A percentile compares a stretch with the other conserved stretches of the same genome.
phyloP scores from a whole-genome alignment of 1,140 invertebrate species.

The Acromyrmex echinatior region DNA sequence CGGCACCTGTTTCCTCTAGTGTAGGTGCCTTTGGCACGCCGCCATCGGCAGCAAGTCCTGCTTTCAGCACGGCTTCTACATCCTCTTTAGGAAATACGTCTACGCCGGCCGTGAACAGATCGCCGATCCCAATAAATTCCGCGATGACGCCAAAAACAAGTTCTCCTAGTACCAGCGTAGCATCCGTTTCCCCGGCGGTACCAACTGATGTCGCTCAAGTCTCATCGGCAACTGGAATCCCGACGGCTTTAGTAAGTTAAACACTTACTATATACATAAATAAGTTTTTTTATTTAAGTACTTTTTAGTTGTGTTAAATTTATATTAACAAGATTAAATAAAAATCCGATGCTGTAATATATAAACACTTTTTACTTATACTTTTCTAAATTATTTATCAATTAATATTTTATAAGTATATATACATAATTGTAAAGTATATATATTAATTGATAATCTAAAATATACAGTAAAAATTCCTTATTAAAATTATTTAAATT shows the following conservation, averaged over 20 bases:
- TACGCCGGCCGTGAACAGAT: slow-evolving; percentile 83
- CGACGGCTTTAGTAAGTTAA: slow-evolving; percentile 74
- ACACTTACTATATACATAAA: not conserved
- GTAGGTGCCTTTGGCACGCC: slow-evolving; percentile 81
- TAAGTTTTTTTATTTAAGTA: not conserved
- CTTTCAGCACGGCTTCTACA: slow-evolving; percentile 84
- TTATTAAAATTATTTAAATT: not conserved
- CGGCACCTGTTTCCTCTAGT: slow-evolving; percentile 72
- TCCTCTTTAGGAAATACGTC: slow-evolving; percentile 82
- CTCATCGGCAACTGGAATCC: slow-evolving; percentile 73
- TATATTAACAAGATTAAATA: slow-evolving; percentile 3
- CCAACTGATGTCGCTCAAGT: slow-evolving; percentile 73
- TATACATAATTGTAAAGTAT: too few species aligned
- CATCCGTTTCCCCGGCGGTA: slow-evolving; percentile 73
- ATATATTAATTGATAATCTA: not conserved
- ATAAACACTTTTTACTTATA: not conserved
- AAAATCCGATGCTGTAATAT: not conserved
- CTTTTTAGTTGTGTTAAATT: not conserved
- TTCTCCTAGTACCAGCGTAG: slow-evolving; percentile 78
- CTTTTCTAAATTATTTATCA: not conserved
- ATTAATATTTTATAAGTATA: not conserved
- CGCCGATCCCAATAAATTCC: slow-evolving; percentile 80
- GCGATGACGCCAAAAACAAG: slow-evolving; percentile 71
- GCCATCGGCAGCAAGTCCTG: slow-evolving; percentile 82
- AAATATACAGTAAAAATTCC: not conserved